Evolutionary conservation across 2,888 invertebrate genomes (phyloP).

Genomic region (Saturnia japonica): DNA sequence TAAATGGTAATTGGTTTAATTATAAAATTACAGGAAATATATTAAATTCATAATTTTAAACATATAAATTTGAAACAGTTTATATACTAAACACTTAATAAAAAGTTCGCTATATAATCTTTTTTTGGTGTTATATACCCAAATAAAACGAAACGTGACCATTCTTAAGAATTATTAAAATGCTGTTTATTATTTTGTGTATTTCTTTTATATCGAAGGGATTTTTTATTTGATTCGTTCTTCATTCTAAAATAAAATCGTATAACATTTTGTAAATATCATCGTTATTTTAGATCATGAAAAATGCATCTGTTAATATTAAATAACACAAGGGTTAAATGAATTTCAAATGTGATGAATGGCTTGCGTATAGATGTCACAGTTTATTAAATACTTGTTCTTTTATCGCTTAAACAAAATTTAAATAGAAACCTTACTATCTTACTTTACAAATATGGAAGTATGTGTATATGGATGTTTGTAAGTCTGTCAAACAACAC

Average conservation of each 20-base stretch:
- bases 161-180: background rate
- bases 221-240: no score
- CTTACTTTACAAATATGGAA: background rate
- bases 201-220: no score
- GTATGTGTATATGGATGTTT: no score
- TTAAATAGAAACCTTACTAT: background rate
- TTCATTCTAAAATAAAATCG: background rate
- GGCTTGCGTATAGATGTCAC: background rate
- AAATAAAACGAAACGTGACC: background rate
- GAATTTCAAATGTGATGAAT: no score
- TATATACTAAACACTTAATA: background rate
- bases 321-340: no score
- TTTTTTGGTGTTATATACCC: background rate
- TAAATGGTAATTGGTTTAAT: background rate
- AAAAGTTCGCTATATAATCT: background rate
- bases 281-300: background rate
- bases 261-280: background rate
- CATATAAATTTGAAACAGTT: background rate
- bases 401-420: background rate
- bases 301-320: no score
- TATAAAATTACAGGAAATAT: background rate
- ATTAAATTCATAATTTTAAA: background rate
- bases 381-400: background rate
- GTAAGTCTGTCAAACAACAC: no score
- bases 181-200: no score